Evolutionary conservation across 2,797 vertebrate genomes (phyloP), one percentile per base, ranked within the genome.

Genomic region (Danionella dracula): DNA sequence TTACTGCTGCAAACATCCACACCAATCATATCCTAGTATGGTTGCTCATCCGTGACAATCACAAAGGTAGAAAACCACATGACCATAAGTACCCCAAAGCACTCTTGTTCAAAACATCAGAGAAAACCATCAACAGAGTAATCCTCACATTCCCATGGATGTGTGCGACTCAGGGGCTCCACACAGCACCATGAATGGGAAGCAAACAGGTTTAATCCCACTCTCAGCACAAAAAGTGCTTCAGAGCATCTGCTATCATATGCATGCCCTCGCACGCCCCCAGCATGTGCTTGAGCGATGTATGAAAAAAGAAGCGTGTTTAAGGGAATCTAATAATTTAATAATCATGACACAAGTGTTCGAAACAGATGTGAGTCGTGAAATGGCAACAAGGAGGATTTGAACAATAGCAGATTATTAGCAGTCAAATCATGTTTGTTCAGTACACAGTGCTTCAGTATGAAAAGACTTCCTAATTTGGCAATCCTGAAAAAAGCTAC

Each of bases 331-430:
- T 4, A 8, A 53, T n/a, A n/a, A n/a, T n/a, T n/a, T n/a, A n/a
- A n/a, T n/a, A n/a, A n/a, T n/a, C n/a, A n/a, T n/a, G n/a, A n/a
- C n/a, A n/a, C n/a, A n/a, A n/a, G n/a, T n/a, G n/a, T n/a, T n/a
- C n/a, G n/a, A n/a, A n/a, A n/a, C n/a, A 41, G 15, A 11, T 49
- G 34, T 16, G 34, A 65, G 41, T 42, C 45, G 29, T 37, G 13
- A 32, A 54, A 29, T 45, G 38, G 17, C 19, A 45, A 4, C 13
- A 11, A 1, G 13, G 16, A 42, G 23, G 53, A 53, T 16, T 42
- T 1, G 4, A 61, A 64, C 44, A 64, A 64, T 44, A 11, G 60
- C 27, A 35, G 4, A 19, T 4, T 54, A 54, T 64, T 53, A 54
- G 61, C 38, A 64, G 29, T 54, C 38, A 64, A 35, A 54, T 42